Conservation (phyloP, 2,113 vertebrate genomes). For the Erinaceus europaeus region DNA sequence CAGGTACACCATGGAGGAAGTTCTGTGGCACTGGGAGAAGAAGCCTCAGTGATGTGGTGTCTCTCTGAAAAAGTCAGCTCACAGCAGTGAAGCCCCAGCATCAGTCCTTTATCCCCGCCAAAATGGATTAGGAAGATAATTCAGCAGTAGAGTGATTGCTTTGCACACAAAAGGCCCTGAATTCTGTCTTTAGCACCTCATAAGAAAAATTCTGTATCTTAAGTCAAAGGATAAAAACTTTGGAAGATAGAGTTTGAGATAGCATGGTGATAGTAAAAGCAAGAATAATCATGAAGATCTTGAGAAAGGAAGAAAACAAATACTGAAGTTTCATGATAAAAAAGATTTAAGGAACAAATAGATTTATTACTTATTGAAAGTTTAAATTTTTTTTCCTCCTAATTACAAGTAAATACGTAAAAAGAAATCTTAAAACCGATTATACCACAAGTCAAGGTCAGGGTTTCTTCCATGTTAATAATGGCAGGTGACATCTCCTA, state of each 20-base stretch:
- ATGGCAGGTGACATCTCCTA: not conserved
- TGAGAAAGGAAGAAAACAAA: constrained; percentile 14
- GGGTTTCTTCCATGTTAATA: not conserved
- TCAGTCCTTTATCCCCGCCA: too few species aligned
- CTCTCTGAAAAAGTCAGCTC: too few species aligned
- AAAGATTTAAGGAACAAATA: not conserved
- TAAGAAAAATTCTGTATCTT: constrained; percentile 19
- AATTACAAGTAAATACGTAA: not conserved
- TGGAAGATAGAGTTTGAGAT: not conserved
- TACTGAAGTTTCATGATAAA: not conserved
- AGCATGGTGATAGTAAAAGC: constrained; percentile 4
- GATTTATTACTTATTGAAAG: not conserved
- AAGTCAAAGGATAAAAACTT: constrained; percentile 7
- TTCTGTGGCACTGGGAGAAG: too few species aligned
- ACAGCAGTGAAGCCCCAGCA: too few species aligned
- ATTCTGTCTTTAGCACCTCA: too few species aligned
- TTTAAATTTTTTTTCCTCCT: not conserved
- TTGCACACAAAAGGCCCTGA: too few species aligned
- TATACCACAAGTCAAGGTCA: not conserved
- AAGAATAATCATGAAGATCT: not conserved
- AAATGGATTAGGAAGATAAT: too few species aligned
- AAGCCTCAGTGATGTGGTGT: too few species aligned
- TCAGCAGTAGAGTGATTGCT: too few species aligned
- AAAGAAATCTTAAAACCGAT: constrained; percentile 9
- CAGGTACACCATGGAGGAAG: too few species aligned